These are phyloP conservation scores for Julus scanicus DNA, from an alignment of 2,888 invertebrate genomes.

Conservation along the genomic window DNA sequence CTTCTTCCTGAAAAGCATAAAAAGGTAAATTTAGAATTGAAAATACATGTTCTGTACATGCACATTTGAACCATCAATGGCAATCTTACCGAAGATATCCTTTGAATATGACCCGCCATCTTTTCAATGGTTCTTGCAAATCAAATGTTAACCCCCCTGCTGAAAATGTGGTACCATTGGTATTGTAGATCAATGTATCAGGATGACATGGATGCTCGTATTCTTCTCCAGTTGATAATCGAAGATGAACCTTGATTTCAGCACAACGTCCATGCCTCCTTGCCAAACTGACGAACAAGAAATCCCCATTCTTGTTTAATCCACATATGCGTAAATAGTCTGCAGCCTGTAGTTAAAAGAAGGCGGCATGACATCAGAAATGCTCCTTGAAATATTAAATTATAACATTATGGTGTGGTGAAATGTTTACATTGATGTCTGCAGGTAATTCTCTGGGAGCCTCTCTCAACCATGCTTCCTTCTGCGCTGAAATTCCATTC, in stretches of 20 bases:
- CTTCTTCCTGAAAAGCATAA: neutral
- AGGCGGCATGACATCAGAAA: neutral
- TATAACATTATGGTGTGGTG: neutral
- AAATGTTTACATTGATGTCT: conserved; percentile 6
- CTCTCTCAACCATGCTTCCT: conserved; percentile 17
- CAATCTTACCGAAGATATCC: conserved; percentile 72
- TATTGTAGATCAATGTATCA: conserved; percentile 68
- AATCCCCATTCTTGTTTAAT: neutral
- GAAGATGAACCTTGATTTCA: neutral
- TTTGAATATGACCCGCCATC: conserved; percentile 76
- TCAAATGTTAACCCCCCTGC: conserved; percentile 71
- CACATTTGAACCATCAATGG: neutral
- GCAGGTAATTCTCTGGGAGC: neutral
- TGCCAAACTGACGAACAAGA: neutral
- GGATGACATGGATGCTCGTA: conserved; percentile 72
- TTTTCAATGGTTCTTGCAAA: conserved; percentile 72
- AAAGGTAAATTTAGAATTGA: neutral
- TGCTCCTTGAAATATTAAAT: neutral
- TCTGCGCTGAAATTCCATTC: conserved; percentile 9
- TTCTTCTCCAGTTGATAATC: conserved; percentile 60
- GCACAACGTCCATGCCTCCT: neutral
- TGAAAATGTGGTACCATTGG: conserved; percentile 61
- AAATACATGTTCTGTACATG: neutral
- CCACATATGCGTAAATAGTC: neutral
- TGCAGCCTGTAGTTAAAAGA: neutral